phyloP scores from a whole-genome alignment of 2,797 vertebrate species.

The Sebastes cheni region DNA sequence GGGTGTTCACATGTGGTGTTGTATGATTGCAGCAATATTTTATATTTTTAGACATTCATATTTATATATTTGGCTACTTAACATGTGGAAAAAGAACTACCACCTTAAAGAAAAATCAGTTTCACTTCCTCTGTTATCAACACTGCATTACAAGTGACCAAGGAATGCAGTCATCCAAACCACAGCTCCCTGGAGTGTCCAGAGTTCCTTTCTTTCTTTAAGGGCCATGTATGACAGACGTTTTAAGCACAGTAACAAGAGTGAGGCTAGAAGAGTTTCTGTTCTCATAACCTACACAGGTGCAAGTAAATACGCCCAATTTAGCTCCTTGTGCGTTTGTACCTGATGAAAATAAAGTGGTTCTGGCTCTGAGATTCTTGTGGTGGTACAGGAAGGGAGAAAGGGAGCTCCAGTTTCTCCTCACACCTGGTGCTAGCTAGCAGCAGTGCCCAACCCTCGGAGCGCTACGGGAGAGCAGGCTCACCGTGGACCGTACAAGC shows the following conservation, averaged over 20 bases:
- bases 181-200: neutral
- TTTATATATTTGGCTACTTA: neutral
- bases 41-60: neutral
- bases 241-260: neutral
- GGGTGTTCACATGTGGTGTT: neutral
- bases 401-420: slow-evolving; percentile 46
- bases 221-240: neutral
- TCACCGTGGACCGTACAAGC: slow-evolving; percentile 83
- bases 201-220: neutral
- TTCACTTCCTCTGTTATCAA: slow-evolving; percentile 19
- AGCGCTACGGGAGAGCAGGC: slow-evolving; percentile 82
- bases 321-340: slow-evolving; percentile 8
- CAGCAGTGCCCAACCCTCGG: slow-evolving; percentile 76
- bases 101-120: neutral
- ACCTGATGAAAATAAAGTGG: slow-evolving; percentile 41
- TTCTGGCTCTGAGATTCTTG: slow-evolving; percentile 37
- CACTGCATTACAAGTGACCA: slow-evolving; percentile 8
- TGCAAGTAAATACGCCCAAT: slow-evolving; percentile 11
- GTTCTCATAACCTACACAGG: slow-evolving; percentile 24
- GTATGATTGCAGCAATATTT: neutral
- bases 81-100: neutral
- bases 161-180: slow-evolving; percentile 8
- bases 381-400: slow-evolving; percentile 9
- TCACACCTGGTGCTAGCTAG: slow-evolving; percentile 74
- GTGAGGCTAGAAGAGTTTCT: neutral